phyloP scores from a whole-genome alignment of 2,113 vertebrate species.

The Podarcis cretensis region DNA sequence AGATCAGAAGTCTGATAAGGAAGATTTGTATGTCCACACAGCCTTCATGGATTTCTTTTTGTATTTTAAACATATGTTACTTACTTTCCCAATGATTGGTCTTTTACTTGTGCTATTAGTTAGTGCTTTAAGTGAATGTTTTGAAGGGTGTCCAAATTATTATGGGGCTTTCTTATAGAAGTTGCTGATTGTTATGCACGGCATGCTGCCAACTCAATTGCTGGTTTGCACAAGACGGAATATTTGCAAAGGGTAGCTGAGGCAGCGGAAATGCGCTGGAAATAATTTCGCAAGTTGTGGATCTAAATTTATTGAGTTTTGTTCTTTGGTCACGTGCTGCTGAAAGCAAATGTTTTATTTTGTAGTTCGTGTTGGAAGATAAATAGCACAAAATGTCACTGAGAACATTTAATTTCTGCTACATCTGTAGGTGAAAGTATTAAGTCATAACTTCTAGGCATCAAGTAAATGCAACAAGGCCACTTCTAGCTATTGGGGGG shows the following conservation, averaged over 20 bases:
- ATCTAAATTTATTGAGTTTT: slow-evolving; percentile 38
- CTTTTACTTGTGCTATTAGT: slow-evolving; percentile 59
- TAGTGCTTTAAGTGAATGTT: slow-evolving; percentile 63
- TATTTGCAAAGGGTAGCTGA: slow-evolving; percentile 34
- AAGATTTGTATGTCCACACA: neutral
- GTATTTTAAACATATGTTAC: slow-evolving; percentile 40
- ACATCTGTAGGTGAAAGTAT: too few relatives aligned
- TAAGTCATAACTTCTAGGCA: too few relatives aligned
- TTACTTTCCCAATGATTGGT: slow-evolving; percentile 58
- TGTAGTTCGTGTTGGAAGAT: neutral
- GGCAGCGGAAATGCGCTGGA: slow-evolving; percentile 52
- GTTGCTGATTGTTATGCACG: slow-evolving; percentile 56
- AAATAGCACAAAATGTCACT: too few relatives aligned
- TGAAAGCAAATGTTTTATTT: slow-evolving; percentile 68
- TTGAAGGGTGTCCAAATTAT: slow-evolving; percentile 65
- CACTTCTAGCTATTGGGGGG: slow-evolving; percentile 46
- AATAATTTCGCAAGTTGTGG: slow-evolving; percentile 44
- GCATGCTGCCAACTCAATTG: slow-evolving; percentile 31
- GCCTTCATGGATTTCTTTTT: neutral
- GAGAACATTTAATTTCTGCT: too few relatives aligned
- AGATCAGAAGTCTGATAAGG: neutral
- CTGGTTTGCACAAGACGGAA: slow-evolving; percentile 49
- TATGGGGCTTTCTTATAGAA: slow-evolving; percentile 60
- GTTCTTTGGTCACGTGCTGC: slow-evolving; percentile 59
- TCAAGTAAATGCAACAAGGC: too few relatives aligned